phyloP scores from a whole-genome alignment of 2,797 vertebrate genomes.

The Cyprinella venusta region DNA sequence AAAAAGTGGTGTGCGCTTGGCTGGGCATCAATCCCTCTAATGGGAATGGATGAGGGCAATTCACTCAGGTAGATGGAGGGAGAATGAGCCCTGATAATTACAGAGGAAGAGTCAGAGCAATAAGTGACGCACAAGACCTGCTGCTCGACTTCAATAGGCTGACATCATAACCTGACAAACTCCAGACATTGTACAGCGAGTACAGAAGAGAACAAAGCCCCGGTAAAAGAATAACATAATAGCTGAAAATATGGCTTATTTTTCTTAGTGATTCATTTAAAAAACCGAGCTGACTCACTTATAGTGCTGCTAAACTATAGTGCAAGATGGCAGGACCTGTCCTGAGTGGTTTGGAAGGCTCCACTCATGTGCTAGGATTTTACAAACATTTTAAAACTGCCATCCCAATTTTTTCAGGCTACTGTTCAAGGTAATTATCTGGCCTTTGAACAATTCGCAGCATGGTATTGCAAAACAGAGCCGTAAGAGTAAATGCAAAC shows the following conservation, averaged over 20 bases:
- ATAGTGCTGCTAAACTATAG: neutral
- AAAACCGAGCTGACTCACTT: neutral
- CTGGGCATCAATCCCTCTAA: slow-evolving; percentile 41
- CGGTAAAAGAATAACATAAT: neutral
- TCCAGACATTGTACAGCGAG: neutral
- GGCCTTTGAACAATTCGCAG: too few relatives aligned
- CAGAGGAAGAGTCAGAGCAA: slow-evolving; percentile 17
- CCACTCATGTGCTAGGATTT: too few relatives aligned
- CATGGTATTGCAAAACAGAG: too few relatives aligned
- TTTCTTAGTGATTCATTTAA: neutral
- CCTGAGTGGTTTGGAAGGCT: too few relatives aligned
- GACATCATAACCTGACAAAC: neutral
- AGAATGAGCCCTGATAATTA: slow-evolving; percentile 48
- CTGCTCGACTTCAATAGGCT: neutral
- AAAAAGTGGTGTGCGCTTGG: slow-evolving; percentile 5
- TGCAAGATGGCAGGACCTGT: too few relatives aligned
- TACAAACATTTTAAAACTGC: too few relatives aligned
- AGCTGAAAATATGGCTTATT: slow-evolving; percentile 1
- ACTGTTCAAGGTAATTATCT: too few relatives aligned
- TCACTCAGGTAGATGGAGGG: slow-evolving; percentile 47
- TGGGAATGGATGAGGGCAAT: slow-evolving; percentile 48
- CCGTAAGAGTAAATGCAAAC: too few relatives aligned
- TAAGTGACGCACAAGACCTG: slow-evolving; percentile 5
- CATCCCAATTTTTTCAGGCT: too few relatives aligned
- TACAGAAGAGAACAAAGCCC: neutral